phyloP scores from a whole-genome alignment of 2,888 invertebrate species.

The Coremacera marginata region DNA sequence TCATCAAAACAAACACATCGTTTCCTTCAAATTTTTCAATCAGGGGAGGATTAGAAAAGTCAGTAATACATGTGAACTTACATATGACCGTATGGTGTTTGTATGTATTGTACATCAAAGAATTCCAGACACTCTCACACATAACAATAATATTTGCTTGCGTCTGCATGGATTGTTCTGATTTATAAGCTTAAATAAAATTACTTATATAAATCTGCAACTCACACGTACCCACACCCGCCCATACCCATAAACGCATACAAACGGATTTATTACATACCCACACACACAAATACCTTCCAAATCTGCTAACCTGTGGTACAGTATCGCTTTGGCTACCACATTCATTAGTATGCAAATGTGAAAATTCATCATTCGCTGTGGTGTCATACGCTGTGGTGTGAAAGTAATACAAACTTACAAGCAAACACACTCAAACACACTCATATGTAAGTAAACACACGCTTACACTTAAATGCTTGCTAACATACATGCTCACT shows the following conservation, averaged over 20 bases:
- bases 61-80: no score
- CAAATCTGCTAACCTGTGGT: not conserved
- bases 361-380: constrained; percentile 20
- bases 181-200: constrained; percentile 7
- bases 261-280: not conserved
- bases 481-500: not conserved
- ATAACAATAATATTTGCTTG: not conserved
- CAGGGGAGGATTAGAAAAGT: no score
- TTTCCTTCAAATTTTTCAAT: no score
- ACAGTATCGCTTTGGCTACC: not conserved
- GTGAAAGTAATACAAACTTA: constrained; percentile 1
- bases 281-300: not conserved
- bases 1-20: no score
- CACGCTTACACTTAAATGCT: not conserved
- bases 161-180: not conserved
- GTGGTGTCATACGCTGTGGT: constrained; percentile 5
- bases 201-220: constrained; percentile 12
- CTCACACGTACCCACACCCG: not conserved
- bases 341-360: constrained; percentile 27
- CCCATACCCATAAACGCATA: not conserved
- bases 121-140: no score
- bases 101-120: no score
- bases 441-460: not conserved
- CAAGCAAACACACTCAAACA: not conserved
- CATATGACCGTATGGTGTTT: no score